Base-by-base conservation (phyloP, 2,113 vertebrate species). In the Labeo catla region DNA sequence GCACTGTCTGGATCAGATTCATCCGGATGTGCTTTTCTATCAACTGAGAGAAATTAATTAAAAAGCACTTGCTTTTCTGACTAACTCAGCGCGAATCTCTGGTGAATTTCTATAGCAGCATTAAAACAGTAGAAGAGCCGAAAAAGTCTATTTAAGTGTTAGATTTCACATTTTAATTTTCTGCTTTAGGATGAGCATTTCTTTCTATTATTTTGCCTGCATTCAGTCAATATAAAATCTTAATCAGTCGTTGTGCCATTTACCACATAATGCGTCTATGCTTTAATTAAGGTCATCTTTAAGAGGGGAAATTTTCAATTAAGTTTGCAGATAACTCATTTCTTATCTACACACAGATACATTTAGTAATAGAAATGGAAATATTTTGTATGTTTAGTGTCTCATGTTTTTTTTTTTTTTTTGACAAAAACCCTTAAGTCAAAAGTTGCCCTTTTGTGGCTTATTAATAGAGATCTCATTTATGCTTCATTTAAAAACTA, bases 11-110 rank as follows among this genome's bases (percentile, higher is more conserved):
- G 81, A 83, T 86, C 76, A 84, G 68, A 21, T 81, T 87, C 50
- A 45, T 63, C 61, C 63, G 59, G 87, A 50, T 77, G 57, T 80
- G 84, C 34, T 80, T 73, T 81, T 86, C 57, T 79, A 81, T 83
- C 68, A 81, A 66, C 76, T 86, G 74, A 87, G 81, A 84, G 86
- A 88, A 89, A 89, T 88, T 84, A 84, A 86, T 88, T 86, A 88
- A 82, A 83, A 68, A 77, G 59, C 73, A 76, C 36, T 84, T 77
- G 81, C 50, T 78, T 81, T 84, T 84, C 57, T 86, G 81, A 90
- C 36, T 73, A 52, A 49, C 50, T 81, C 72, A 52, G 73, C 19
- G 61, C 76, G 49, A 84, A 86, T 84, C 70, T 86, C 81, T 86
- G 39, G 45, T 34, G 39, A 61, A 82, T 89, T 86, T 86, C 84